A percentile compares a stretch with the other conserved stretches of the same genome.
Evolutionary conservation across 1,140 invertebrate genomes (phyloP).

Genomic region (Araneus ventricosus): DNA sequence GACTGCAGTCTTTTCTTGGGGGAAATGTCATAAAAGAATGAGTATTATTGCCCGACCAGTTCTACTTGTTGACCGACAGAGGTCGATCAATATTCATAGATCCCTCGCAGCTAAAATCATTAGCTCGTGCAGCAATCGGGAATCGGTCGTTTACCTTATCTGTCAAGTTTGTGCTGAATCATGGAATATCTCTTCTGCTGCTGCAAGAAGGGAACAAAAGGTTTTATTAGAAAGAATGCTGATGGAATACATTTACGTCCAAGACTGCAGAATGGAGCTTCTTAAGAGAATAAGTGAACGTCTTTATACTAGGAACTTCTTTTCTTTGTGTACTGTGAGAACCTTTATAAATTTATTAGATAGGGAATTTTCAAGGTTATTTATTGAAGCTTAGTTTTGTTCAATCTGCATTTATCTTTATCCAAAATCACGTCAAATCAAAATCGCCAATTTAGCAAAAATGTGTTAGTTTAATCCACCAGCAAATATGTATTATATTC

Average conservation of each 20-base stretch:
- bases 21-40: background rate
- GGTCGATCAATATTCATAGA: constrained; percentile 26
- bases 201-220: background rate
- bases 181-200: background rate
- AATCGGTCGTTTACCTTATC: constrained; percentile 39
- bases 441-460: too few relatives aligned
- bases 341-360: too few relatives aligned
- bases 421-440: too few relatives aligned
- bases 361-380: too few relatives aligned
- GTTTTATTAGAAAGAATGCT: constrained; percentile 27
- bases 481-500: too few relatives aligned
- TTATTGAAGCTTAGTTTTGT: too few relatives aligned
- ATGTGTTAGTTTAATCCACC: too few relatives aligned
- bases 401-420: background rate
- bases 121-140: constrained; percentile 20
- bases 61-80: background rate
- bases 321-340: too few relatives aligned
- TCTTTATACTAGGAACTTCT: too few relatives aligned
- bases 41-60: background rate
- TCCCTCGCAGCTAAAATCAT: constrained; percentile 22
- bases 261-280: background rate
- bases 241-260: background rate
- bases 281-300: background rate
- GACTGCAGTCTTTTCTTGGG: background rate
- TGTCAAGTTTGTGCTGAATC: constrained; percentile 20